Percentiles rank a stretch among this genome's conserved stretches.
Evolutionary conservation across 2,888 invertebrate species (phyloP).

Genomic region (Athalia cordata): DNA sequence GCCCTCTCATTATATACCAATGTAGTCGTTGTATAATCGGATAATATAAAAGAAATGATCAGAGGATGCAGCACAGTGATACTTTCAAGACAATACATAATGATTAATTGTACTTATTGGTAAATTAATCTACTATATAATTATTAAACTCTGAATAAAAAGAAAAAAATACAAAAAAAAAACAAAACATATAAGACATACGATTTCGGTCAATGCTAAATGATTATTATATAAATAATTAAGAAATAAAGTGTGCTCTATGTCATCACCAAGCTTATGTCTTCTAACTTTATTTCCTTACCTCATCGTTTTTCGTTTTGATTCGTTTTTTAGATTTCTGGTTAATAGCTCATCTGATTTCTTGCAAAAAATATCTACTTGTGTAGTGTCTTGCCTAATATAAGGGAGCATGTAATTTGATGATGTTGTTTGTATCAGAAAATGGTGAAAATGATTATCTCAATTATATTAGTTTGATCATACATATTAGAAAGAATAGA

Average conservation of each 20-base stretch:
- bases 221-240: conserved; percentile 71
- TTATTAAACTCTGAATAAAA: conserved; percentile 64
- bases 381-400: too few species aligned
- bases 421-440: too few species aligned
- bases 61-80: conserved; percentile 70
- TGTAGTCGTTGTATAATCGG: conserved; percentile 28
- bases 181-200: conserved; percentile 53
- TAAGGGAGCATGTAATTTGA: too few species aligned
- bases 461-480: too few species aligned
- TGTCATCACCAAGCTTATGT: conserved; percentile 57
- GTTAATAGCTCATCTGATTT: too few species aligned
- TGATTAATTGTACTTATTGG: conserved; percentile 71
- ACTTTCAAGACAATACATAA: conserved; percentile 73
- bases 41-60: conserved; percentile 56
- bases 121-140: conserved; percentile 70
- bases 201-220: conserved; percentile 71
- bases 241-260: conserved; percentile 72
- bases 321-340: neutral
- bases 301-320: neutral
- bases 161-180: conserved; percentile 21
- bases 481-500: too few species aligned
- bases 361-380: too few species aligned
- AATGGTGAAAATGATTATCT: too few species aligned
- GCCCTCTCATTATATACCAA: neutral
- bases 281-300: too few species aligned